Evolutionary conservation across 1,140 invertebrate species (phyloP).

Genomic region (Drosophila neocordata): DNA sequence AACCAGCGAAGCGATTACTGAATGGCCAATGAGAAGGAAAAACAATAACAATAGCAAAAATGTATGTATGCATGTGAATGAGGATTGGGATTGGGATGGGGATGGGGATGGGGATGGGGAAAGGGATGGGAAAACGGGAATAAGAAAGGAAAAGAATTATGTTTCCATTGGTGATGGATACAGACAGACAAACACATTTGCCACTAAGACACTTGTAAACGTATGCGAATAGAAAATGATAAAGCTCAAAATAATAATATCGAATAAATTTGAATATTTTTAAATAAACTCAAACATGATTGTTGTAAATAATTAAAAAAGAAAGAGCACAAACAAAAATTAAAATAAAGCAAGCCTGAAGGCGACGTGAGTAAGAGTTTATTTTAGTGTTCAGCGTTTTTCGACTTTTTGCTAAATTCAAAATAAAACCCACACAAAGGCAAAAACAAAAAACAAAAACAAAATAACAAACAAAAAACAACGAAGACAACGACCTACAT

Average conservation of each 20-base stretch:
- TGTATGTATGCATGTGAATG: not conserved
- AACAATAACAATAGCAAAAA: slow-evolving; percentile 47
- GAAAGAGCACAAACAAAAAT: not conserved
- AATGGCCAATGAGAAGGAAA: slow-evolving; percentile 42
- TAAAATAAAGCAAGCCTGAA: slow-evolving; percentile 39
- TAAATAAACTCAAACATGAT: slow-evolving; percentile 36
- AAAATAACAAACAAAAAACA: not conserved
- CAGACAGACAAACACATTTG: slow-evolving; percentile 53
- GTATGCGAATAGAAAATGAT: slow-evolving; percentile 24
- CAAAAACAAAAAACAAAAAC: slow-evolving; percentile 11
- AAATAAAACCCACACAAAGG: slow-evolving; percentile 65
- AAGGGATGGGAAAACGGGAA: slow-evolving; percentile 1
- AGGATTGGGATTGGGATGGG: not conserved
- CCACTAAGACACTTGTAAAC: slow-evolving; percentile 54
- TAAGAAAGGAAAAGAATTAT: too few species aligned
- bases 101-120: not conserved
- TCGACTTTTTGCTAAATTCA: slow-evolving; percentile 71
- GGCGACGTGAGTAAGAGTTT: slow-evolving; percentile 76
- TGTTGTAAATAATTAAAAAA: slow-evolving; percentile 77
- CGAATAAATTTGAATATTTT: not conserved
- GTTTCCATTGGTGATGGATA: not conserved
- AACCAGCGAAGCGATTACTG: slow-evolving; percentile 50
- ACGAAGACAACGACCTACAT: not conserved
- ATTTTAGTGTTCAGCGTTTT: slow-evolving; percentile 72
- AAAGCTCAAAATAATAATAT: too few species aligned